These are phyloP conservation scores for Sapajus apella DNA, from an alignment of 2,113 vertebrate species.

Conservation along the genomic window DNA sequence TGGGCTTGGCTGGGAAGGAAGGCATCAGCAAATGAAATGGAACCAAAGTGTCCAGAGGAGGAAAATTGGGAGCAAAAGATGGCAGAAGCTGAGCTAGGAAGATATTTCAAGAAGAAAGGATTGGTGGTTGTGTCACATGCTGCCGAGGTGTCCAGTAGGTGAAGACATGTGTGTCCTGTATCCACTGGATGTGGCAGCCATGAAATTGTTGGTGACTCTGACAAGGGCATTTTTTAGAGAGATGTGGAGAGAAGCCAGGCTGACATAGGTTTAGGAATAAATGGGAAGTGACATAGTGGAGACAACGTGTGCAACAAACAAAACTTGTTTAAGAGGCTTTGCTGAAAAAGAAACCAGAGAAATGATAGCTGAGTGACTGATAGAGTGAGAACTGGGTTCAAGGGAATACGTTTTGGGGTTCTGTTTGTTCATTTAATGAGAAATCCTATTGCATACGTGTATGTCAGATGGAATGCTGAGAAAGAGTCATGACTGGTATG, in stretches of 20 bases:
- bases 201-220: background rate
- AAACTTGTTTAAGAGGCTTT: background rate
- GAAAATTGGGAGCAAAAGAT: background rate
- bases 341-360: background rate
- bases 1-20: background rate
- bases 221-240: background rate
- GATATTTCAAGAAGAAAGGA: background rate
- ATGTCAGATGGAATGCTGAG: background rate
- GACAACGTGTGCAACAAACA: background rate
- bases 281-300: background rate
- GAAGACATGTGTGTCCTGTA: background rate
- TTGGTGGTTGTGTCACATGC: background rate
- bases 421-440: slow-evolving; percentile 2
- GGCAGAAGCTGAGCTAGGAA: background rate
- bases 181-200: background rate
- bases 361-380: background rate
- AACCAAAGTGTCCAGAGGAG: background rate
- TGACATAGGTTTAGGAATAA: background rate
- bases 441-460: background rate
- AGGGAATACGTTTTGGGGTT: background rate
- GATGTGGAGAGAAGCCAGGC: background rate
- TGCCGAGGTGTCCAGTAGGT: background rate
- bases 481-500: background rate
- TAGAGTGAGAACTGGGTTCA: background rate
- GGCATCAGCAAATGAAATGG: background rate